phyloP scores from a whole-genome alignment of 2,113 vertebrate species.

The Etheostoma spectabile region DNA sequence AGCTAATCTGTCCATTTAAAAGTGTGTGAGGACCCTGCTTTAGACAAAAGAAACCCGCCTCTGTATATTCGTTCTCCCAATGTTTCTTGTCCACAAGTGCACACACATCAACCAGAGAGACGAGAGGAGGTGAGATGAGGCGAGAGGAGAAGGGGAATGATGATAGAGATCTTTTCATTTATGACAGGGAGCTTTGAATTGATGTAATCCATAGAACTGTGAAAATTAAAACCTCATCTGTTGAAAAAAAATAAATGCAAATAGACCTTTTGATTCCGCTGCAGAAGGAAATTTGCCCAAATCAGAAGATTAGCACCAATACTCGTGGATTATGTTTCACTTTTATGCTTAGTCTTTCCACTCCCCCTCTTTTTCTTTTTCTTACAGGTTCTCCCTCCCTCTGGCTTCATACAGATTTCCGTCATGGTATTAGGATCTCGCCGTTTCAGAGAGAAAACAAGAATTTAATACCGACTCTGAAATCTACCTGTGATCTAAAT shows the following conservation, averaged over 20 bases:
- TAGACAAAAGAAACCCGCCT: constrained; percentile 41
- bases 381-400: neutral
- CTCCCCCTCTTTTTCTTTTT: neutral
- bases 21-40: constrained; percentile 33
- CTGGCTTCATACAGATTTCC: constrained; percentile 42
- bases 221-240: constrained; percentile 79
- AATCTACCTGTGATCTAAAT: constrained; percentile 63
- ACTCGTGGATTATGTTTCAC: constrained; percentile 69
- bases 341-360: constrained; percentile 53
- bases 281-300: constrained; percentile 66
- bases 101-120: constrained; percentile 5
- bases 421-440: constrained; percentile 50
- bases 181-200: constrained; percentile 72
- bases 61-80: constrained; percentile 42
- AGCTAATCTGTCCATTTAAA: constrained; percentile 60
- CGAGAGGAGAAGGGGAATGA: constrained; percentile 10
- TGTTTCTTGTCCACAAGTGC: constrained; percentile 12
- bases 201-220: constrained; percentile 77
- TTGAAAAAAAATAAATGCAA: constrained; percentile 62
- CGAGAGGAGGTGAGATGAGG: constrained; percentile 34
- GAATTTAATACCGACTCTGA: constrained; percentile 28
- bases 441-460: constrained; percentile 34
- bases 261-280: constrained; percentile 78
- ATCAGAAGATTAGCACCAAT: constrained; percentile 76
- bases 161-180: constrained; percentile 77